Evolutionary conservation across 2,797 vertebrate genomes (phyloP), one percentile per base, ranked within the genome.

Genomic region (Pipistrellus kuhlii): DNA sequence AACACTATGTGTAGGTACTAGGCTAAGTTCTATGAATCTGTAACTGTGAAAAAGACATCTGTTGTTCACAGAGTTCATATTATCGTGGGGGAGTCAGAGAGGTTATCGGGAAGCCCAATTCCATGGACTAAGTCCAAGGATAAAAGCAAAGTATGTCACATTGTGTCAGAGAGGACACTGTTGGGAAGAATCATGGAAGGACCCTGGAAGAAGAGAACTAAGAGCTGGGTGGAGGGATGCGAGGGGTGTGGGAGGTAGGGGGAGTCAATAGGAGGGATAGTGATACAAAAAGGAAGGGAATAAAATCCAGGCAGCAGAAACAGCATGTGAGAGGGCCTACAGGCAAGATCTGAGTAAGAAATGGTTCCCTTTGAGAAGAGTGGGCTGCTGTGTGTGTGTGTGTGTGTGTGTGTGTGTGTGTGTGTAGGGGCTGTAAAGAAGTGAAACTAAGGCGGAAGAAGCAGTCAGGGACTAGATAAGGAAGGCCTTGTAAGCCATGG

Each of bases 1-100:
- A 55, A 55, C 53, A 55, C 53, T 55, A 69, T 66, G 4, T 57
- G 3, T 91, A 85, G 46, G 41, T n/a, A 80, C 72, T 87, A 5
- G 69, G 69, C 69, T 90, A 93, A 92, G 32, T 17, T 91, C 51
- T 87, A 27, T 88, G 71, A 91, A 81, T 38, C 32, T 87, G 44
- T 77, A 73, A 46, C 20, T 92, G 76, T 77, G 46, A 71, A 93
- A 87, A 83, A 88, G 85, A 69, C 23, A 23, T 66, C 75, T 44
- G 13, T 87, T 64, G 44, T 80, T 94, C 73, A 84, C 44, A 84
- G 55, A 87, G 78, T 41, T 81, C 62, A 86, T 8, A 14, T 87
- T 85, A 85, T 76, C 66, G 66, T 59, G 44, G 23, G 18, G 21
- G 20, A 90, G 55, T 12, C 48, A 87, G 57, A 48, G 17, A 93